phyloP scores from a whole-genome alignment of 2,888 invertebrate species.

The Brachyptera risi region DNA sequence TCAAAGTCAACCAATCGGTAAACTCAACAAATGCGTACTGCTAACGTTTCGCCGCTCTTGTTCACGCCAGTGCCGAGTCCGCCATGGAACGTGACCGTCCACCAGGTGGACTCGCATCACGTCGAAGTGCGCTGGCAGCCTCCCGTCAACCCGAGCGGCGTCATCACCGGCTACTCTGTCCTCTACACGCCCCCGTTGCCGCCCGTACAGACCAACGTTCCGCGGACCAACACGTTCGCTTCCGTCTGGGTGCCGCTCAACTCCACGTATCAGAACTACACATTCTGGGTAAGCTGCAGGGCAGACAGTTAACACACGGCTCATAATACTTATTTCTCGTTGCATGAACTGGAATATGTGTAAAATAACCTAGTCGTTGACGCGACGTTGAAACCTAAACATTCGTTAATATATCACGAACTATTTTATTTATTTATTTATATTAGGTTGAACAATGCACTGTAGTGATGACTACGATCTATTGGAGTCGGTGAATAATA shows the following conservation, averaged over 20 bases:
- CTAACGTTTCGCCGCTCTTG: neutral
- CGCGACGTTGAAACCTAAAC: neutral
- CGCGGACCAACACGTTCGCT: constrained; percentile 49
- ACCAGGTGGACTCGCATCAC: constrained; percentile 60
- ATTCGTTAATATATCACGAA: neutral
- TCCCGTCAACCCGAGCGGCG: constrained; percentile 60
- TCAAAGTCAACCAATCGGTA: too few relatives aligned
- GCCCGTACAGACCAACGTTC: constrained; percentile 47
- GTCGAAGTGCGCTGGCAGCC: constrained; percentile 66
- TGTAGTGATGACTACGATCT: too few relatives aligned
- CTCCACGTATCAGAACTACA: constrained; percentile 56
- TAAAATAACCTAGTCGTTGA: neutral
- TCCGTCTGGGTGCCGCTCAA: constrained; percentile 42
- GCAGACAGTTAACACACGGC: neutral
- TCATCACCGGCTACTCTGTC: constrained; percentile 58
- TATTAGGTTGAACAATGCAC: too few relatives aligned
- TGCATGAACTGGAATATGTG: neutral
- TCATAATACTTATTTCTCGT: neutral
- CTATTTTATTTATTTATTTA: too few relatives aligned
- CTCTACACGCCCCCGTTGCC: constrained; percentile 62
- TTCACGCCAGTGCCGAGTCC: constrained; percentile 56
- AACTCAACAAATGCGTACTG: too few relatives aligned
- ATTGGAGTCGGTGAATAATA: too few relatives aligned
- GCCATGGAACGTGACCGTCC: constrained; percentile 61
- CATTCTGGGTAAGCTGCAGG: constrained; percentile 68